Evolutionary conservation across 1,140 invertebrate species (phyloP).

Genomic region (Mizuhopecten yessoensis): DNA sequence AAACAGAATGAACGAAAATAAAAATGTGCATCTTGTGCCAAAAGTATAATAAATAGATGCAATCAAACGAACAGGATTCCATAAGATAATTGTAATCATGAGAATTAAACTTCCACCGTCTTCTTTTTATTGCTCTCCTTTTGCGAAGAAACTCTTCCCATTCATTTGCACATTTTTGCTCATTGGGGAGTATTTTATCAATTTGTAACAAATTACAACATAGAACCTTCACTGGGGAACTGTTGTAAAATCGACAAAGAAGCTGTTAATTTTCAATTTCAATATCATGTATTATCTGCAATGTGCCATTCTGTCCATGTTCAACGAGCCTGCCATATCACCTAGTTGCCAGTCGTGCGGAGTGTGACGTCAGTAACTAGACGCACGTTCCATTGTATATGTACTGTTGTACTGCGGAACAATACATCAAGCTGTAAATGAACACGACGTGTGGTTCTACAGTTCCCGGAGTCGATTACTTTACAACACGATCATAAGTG

Average conservation of each 20-base stretch:
- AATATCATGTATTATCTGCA: conserved; percentile 6
- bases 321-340: not conserved
- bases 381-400: not conserved
- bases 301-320: not conserved
- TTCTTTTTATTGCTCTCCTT: no score
- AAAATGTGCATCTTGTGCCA: no score
- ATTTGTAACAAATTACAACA: conserved; percentile 35
- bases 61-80: no score
- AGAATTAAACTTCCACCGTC: no score
- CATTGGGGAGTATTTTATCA: not conserved
- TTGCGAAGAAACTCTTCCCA: not conserved
- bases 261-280: not conserved
- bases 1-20: no score
- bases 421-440: not conserved
- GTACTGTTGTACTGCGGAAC: not conserved
- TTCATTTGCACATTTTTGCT: not conserved
- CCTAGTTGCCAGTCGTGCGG: not conserved
- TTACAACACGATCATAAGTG: not conserved
- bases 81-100: no score
- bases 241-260: not conserved
- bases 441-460: not conserved
- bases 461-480: not conserved
- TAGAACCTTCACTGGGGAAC: not conserved
- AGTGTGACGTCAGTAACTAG: not conserved
- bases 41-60: no score